Conservation (phyloP, 2,888 invertebrate species). For the Mylabris sibirica region DNA sequence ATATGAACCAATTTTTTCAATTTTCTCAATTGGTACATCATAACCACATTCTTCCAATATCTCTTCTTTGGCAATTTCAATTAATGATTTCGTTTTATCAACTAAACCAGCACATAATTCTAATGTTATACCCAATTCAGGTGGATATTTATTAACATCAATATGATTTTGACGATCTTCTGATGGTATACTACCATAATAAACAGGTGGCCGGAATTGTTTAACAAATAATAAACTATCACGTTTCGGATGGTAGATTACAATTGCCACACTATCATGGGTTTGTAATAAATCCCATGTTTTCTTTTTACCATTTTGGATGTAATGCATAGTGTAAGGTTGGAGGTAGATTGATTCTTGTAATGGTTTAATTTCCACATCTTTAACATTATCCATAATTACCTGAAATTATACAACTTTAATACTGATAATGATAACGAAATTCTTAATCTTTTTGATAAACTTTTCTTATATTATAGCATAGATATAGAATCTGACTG, state of each 20-base stretch:
- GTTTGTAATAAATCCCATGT: slow-evolving; percentile 84
- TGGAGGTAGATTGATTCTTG: slow-evolving; percentile 69
- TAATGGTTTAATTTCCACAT: slow-evolving; percentile 59
- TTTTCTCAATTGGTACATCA: slow-evolving; percentile 72
- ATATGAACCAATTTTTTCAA: slow-evolving; percentile 74
- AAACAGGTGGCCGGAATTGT: slow-evolving; percentile 92
- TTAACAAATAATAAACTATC: slow-evolving; percentile 85
- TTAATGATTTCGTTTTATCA: slow-evolving; percentile 78
- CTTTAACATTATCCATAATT: slow-evolving; percentile 58
- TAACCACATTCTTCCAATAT: slow-evolving; percentile 95
- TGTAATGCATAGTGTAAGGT: slow-evolving; percentile 76
- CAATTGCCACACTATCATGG: slow-evolving; percentile 86
- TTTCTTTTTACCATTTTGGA: slow-evolving; percentile 77
- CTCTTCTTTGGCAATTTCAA: slow-evolving; percentile 86
- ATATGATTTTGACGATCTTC: slow-evolving; percentile 62
- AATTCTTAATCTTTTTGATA: too few species aligned
- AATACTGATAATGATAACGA: not conserved
- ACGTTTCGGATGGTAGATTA: slow-evolving; percentile 80
- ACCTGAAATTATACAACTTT: not conserved
- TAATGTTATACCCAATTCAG: slow-evolving; percentile 78
- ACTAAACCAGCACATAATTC: slow-evolving; percentile 96
- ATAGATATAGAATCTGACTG: too few species aligned
- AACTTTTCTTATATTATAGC: too few species aligned
- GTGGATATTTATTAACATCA: slow-evolving; percentile 69
- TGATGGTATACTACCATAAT: slow-evolving; percentile 71